Conservation (phyloP, 1,140 invertebrate genomes). For the Capitella teleta region DNA sequence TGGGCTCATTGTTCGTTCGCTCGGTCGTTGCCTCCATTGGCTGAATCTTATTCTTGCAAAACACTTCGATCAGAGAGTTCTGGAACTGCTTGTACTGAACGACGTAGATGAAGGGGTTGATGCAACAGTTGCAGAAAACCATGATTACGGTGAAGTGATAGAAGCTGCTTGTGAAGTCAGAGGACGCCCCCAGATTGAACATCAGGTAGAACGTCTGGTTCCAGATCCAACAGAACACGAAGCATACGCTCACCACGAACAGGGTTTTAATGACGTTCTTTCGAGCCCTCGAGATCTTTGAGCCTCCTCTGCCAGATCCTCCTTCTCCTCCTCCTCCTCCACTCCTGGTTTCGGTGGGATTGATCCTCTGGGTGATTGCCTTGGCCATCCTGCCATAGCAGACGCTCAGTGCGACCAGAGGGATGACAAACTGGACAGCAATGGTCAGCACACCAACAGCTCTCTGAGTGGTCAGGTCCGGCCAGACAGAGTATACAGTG, state of each 20-base stretch:
- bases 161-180: constrained; percentile 7
- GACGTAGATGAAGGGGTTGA: constrained; percentile 12
- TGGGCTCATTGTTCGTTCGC: too few relatives aligned
- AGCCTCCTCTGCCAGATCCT: background rate
- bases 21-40: too few relatives aligned
- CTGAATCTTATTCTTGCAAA: too few relatives aligned
- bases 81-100: constrained; percentile 10
- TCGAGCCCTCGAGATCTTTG: constrained; percentile 1
- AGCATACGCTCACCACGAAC: constrained; percentile 5
- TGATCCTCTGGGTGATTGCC: background rate
- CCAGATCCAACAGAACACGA: constrained; percentile 5
- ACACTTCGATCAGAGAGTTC: constrained; percentile 1
- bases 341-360: background rate
- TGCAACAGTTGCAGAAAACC: constrained; percentile 13
- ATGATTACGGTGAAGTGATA: constrained; percentile 12
- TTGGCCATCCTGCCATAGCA: constrained; percentile 6
- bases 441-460: constrained; percentile 6
- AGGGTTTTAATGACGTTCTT: constrained; percentile 10
- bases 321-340: background rate
- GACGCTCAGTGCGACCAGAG: background rate
- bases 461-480: background rate
- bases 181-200: constrained; percentile 3
- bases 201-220: constrained; percentile 11
- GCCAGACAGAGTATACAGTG: background rate
- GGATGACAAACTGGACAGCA: constrained; percentile 6